Evolutionary conservation across 37 sponge, comb jelly and placozoan genomes (phyloP), one percentile per base, ranked within the genome.

Genomic region (Chondrosia reniformis): DNA sequence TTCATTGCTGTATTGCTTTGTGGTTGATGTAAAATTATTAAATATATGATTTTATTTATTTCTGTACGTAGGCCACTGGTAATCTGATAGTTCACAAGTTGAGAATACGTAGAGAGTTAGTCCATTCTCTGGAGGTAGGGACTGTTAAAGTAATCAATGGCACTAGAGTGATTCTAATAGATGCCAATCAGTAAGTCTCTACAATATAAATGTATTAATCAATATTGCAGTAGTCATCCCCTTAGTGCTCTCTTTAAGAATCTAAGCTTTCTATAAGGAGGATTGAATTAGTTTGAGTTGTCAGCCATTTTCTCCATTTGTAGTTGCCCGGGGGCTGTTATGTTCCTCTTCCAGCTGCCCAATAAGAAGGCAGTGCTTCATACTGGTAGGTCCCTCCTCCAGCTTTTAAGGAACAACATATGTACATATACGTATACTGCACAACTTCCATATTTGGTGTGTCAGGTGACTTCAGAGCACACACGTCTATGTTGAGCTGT

Each of bases 281-380:
- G 52, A 49, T 49, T 49, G 52, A 49, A 19, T 19, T 49, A 49
- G 10, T n/a, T 12, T 63, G 13, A 63, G 13, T 17, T 21, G 17
- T 17, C 13, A 63, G 12, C 32, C 12, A 19, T 28, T 19, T 24
- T 22, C 52, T 49, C 15, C 15, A 49, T 49, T 38, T 84, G 54
- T 54, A 91, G 92, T 56, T 95, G 96, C 84, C 96, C 96, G 32
- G 96, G 96, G 12, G 86, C 96, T 36, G 96, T 85, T 24, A 83
- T 95, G 84, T 81, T 95, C 57, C 64, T 89, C 33, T 95, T 95
- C 73, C 76, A 80, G 39, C 56, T 84, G 31, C 63, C 78, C 24
- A 80, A 71, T 61, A 87, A 84, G 7, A 75, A 59, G 39, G 52
- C 41, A 32, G 55, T 80, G 34, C 73, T 95, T 0, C 96, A 95